Evolutionary conservation across 2,797 vertebrate species (phyloP), one percentile per base, ranked within the genome.

Genomic region (Pelobates cultripes): DNA sequence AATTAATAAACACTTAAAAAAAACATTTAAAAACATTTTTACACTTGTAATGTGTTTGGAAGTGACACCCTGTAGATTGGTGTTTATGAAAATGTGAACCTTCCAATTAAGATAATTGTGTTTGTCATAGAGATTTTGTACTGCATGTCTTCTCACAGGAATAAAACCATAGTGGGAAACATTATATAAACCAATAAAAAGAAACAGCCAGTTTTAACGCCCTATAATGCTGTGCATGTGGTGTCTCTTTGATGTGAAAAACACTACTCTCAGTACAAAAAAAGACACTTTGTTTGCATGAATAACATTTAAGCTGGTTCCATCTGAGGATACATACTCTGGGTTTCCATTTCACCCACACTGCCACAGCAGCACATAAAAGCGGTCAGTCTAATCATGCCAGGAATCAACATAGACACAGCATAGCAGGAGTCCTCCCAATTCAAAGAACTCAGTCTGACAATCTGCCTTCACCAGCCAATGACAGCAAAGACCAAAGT

Each of bases 351-450:
- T 93, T 96, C 91, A 96, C 95, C 94, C 92, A 95, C 94, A 94
- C 94, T 89, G 90, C 92, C 93, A 92, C 93, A 93, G 93, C 95
- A 96, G 97, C 94, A 96, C 96, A 96, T 91, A 96, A 95, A 94
- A 95, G 94, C 94, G 91, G 89, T 93, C 93, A 94, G 91, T 92
- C 92, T 93, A 93, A 95, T 94, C 93, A 95, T 93, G 93, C 93
- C 92, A 94, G 94, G 94, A 97, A 95, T 94, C 96, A 96, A 92
- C 97, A 98, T 95, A 96, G 97, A 92, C 98, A 99, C 97, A 99
- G 96, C 96, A 94, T 99, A 95, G 96, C 94, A 92, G 98, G 97
- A 89, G 95, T 97, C 92, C 95, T 97, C 88, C 93, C 95, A 86
- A 94, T 97, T 96, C 96, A 98, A 93, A 97, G 95, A 96, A 94